These are phyloP conservation scores for Trissoscelio sp. DNA, from an alignment of 2,888 invertebrate species.

Conservation along the genomic window DNA sequence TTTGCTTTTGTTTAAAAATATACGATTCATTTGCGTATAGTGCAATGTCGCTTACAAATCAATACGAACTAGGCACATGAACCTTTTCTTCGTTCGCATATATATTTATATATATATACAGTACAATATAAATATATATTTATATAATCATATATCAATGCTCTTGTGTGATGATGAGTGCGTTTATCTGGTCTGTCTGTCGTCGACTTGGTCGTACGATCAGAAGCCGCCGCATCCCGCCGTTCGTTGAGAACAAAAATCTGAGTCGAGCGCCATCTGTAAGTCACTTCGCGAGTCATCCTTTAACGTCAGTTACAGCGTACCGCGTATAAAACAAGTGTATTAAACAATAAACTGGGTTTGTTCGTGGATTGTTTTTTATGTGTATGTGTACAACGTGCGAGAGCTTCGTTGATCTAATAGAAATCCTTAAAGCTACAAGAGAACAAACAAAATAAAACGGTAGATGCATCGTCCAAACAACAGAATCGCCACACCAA, in stretches of 20 bases:
- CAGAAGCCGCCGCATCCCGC: slow-evolving; percentile 5
- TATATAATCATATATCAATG: slow-evolving; percentile 36
- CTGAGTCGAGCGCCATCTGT: slow-evolving; percentile 3
- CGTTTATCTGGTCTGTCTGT: slow-evolving; percentile 34
- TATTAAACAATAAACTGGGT: slow-evolving; percentile 6
- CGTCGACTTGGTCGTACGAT: slow-evolving; percentile 7
- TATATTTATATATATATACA: slow-evolving; percentile 36
- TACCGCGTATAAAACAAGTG: neutral
- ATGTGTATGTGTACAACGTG: slow-evolving; percentile 18
- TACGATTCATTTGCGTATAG: slow-evolving; percentile 31
- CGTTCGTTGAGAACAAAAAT: slow-evolving; percentile 1
- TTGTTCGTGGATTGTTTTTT: slow-evolving; percentile 34
- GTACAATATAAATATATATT: slow-evolving; percentile 28
- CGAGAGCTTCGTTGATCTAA: slow-evolving; percentile 44
- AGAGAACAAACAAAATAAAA: slow-evolving; percentile 16
- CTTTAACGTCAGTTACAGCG: slow-evolving; percentile 28
- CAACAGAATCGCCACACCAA: slow-evolving; percentile 52
- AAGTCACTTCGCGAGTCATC: slow-evolving; percentile 45
- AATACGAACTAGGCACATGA: slow-evolving; percentile 54
- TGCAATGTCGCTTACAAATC: slow-evolving; percentile 17
- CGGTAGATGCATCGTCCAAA: slow-evolving; percentile 17
- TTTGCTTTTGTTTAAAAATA: slow-evolving; percentile 42
- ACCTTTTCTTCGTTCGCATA: slow-evolving; percentile 46
- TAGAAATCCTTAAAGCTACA: slow-evolving; percentile 31
- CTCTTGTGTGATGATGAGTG: slow-evolving; percentile 34